Percentiles rank a stretch among this genome's conserved stretches.
These are phyloP conservation scores for Dipus sagitta DNA, from an alignment of 2,797 vertebrate genomes.

Conservation along the genomic window DNA sequence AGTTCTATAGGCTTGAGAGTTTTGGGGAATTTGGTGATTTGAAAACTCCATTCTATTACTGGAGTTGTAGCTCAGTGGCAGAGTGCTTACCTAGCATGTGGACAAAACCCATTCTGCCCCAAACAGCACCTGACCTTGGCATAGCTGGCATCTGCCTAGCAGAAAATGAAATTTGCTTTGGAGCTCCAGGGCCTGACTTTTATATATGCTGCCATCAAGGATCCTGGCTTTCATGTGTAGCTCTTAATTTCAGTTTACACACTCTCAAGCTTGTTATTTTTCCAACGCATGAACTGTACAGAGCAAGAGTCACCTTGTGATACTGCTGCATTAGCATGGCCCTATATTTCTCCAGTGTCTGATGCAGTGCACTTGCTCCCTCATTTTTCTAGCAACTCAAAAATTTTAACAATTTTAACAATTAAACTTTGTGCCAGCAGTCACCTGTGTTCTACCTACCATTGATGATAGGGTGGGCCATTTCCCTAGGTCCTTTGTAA, in stretches of 20 bases:
- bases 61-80: too few relatives aligned
- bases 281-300: not conserved
- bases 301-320: not conserved
- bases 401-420: not conserved
- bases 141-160: not conserved
- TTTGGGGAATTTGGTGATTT: not conserved
- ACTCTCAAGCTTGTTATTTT: not conserved
- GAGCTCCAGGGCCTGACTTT: not conserved
- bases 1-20: not conserved
- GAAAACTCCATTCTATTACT: not conserved
- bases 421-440: not conserved
- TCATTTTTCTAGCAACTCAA: not conserved
- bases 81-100: too few relatives aligned
- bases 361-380: not conserved
- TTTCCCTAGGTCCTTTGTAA: not conserved
- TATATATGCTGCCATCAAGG: not conserved
- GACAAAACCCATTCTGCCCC: not conserved
- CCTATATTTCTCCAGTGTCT: not conserved
- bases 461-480: not conserved
- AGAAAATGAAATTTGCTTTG: not conserved
- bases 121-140: not conserved
- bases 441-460: not conserved
- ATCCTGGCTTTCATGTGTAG: not conserved
- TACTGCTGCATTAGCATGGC: not conserved
- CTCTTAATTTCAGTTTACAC: not conserved